Percentiles rank a stretch among this genome's conserved stretches.
Evolutionary conservation across 2,888 invertebrate species (phyloP).

Genomic region (Keiferia lycopersicella): DNA sequence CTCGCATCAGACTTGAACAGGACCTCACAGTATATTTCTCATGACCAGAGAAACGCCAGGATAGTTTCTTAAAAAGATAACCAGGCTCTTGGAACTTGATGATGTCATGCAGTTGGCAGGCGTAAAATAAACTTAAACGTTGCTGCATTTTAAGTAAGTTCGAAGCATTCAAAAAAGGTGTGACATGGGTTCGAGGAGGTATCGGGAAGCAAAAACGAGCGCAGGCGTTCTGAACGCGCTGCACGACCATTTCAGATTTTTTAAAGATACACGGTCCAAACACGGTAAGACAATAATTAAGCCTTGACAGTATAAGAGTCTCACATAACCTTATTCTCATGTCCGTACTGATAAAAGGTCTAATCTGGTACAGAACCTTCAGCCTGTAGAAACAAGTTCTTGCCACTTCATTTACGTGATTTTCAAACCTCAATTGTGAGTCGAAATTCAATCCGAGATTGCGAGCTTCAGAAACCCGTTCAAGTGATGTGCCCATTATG

Average conservation of each 20-base stretch:
- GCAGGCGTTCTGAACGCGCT: constrained; percentile 8
- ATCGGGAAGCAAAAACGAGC: neutral
- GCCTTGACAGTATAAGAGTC: neutral
- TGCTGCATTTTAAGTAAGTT: constrained; percentile 14
- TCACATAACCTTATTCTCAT: neutral
- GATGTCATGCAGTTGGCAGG: neutral
- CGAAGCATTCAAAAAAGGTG: constrained; percentile 1
- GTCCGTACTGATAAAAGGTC: neutral
- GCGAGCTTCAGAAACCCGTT: neutral
- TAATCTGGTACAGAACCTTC: constrained; percentile 14
- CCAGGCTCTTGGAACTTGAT: neutral
- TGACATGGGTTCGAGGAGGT: constrained; percentile 3
- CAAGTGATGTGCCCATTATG: neutral
- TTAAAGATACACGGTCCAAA: neutral
- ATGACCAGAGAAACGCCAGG: neutral
- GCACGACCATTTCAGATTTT: neutral
- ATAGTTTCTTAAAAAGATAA: neutral
- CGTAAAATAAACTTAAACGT: neutral
- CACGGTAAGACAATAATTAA: constrained; percentile 2
- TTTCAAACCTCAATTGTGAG: neutral
- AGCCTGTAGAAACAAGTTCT: neutral
- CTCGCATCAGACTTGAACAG: neutral
- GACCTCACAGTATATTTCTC: neutral
- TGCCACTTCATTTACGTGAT: neutral
- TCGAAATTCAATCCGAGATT: neutral